Evolutionary conservation across 2,888 invertebrate genomes (phyloP).

Genomic region (Drosophila neotestacea): DNA sequence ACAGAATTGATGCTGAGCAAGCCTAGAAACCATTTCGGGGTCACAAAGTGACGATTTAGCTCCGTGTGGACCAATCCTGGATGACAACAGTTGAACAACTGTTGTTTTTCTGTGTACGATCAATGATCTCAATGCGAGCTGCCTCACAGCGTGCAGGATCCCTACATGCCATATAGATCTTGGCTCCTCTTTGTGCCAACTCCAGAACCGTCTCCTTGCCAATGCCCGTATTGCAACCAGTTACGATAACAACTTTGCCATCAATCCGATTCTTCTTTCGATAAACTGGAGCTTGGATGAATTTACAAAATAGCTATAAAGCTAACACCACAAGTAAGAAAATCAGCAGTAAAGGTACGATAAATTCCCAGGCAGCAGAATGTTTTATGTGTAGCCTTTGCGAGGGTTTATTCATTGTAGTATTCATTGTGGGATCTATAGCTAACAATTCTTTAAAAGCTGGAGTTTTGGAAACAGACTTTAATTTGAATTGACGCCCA

Average conservation of each 20-base stretch:
- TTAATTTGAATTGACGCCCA: not conserved
- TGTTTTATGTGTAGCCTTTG: conserved; percentile 53
- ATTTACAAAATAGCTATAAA: conserved; percentile 79
- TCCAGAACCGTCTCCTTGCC: conserved; percentile 91
- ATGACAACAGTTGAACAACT: conserved; percentile 87
- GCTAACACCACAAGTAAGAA: conserved; percentile 48
- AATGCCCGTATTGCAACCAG: conserved; percentile 93
- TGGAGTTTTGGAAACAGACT: too few species aligned
- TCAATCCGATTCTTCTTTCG: conserved; percentile 86
- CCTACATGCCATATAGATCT: conserved; percentile 94
- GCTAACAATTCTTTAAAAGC: too few species aligned
- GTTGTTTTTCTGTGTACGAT: conserved; percentile 91
- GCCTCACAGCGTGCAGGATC: conserved; percentile 91
- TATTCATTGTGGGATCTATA: conserved; percentile 15
- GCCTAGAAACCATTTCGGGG: conserved; percentile 4
- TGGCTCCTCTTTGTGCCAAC: conserved; percentile 90
- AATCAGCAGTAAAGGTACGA: conserved; percentile 45
- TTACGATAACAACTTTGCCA: conserved; percentile 90
- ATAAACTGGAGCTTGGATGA: conserved; percentile 82
- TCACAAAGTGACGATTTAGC: conserved; percentile 38
- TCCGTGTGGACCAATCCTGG: too few species aligned
- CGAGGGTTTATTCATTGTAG: conserved; percentile 30
- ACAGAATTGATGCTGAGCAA: conserved; percentile 64
- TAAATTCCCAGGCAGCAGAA: conserved; percentile 79
- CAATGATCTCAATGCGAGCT: conserved; percentile 90